phyloP scores from a whole-genome alignment of 2,113 vertebrate species.

The Pachypanchax playfairii region DNA sequence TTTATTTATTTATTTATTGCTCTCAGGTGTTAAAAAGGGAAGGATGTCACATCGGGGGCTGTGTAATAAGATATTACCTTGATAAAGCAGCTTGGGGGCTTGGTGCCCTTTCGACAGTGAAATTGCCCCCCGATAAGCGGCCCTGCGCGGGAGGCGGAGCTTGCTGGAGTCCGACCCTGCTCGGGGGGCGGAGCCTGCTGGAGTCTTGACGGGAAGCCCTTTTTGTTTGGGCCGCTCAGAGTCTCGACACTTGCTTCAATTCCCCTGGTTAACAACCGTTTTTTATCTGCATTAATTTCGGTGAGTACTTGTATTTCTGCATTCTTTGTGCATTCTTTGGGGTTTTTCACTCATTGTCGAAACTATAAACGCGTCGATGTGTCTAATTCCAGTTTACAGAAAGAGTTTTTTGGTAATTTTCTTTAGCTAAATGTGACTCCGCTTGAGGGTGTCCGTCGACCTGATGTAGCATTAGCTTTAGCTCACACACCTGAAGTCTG shows the following conservation, averaged over 20 bases:
- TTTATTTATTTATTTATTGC: no score
- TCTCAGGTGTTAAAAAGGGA: no score
- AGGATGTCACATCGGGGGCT: no score
- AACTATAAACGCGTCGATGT: rapidly evolving
- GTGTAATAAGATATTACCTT: no score
- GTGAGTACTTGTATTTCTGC: constrained; percentile 48
- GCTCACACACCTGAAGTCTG: no score
- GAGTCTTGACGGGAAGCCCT: constrained; percentile 60
- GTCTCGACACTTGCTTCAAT: constrained; percentile 50
- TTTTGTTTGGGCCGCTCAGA: constrained; percentile 70
- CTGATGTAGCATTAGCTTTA: constrained; percentile 13
- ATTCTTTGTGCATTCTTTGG: rapidly evolving
- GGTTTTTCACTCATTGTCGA: rapidly evolving
- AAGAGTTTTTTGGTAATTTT: not conserved
- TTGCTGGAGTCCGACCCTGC: constrained; percentile 60
- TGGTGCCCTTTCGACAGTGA: no score
- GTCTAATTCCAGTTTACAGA: rapidly evolving
- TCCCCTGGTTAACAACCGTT: constrained; percentile 74
- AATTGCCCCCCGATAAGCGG: constrained; percentile 30
- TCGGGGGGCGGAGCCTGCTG: constrained; percentile 49
- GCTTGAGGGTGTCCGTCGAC: constrained; percentile 12
- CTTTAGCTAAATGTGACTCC: not conserved
- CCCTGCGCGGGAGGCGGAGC: constrained; percentile 68
- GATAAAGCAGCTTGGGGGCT: no score
- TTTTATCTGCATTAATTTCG: constrained; percentile 84